A percentile compares a stretch with the other conserved stretches of the same genome.
phyloP scores from a whole-genome alignment of 92 coral and sea anemone genomes.

The Ricordea florida region DNA sequence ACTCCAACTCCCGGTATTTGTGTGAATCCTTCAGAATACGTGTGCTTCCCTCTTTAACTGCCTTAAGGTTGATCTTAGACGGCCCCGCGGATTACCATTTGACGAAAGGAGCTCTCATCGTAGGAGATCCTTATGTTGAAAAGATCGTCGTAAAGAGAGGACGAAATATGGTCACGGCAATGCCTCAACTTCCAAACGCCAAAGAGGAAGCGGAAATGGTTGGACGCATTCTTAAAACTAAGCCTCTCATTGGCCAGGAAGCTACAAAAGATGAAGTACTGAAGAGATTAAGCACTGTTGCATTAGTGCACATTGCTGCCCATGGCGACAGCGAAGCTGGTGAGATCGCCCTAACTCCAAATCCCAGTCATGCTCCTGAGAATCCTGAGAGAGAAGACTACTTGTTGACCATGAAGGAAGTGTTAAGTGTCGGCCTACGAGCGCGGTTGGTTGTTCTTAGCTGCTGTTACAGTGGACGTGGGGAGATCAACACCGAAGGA shows the following conservation, averaged over 20 bases:
- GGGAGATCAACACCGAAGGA: conserved; percentile 11
- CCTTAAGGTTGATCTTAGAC: not conserved
- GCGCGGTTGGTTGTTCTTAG: conserved; percentile 34
- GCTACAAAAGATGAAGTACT: conserved; percentile 13
- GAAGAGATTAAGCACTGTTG: not conserved
- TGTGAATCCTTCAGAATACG: conserved; percentile 12
- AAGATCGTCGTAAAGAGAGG: not conserved
- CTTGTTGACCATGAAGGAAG: conserved; percentile 5
- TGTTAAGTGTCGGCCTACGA: not conserved
- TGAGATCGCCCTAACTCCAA: conserved; percentile 20
- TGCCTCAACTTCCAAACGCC: not conserved
- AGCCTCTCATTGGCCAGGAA: not conserved
- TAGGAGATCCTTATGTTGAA: conserved; percentile 38
- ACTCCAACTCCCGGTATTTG: not conserved
- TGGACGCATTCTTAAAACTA: not conserved
- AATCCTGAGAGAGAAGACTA: not conserved
- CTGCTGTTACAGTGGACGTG: conserved; percentile 18
- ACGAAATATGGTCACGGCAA: not conserved
- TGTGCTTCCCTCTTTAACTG: conserved; percentile 38
- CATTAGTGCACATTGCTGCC: conserved; percentile 19
- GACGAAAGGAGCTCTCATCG: conserved; percentile 14
- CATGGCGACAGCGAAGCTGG: not conserved
- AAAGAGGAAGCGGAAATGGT: conserved; percentile 12
- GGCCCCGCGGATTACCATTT: not conserved
- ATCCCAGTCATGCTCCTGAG: not conserved